Evolutionary conservation across 2,888 invertebrate genomes (phyloP), one percentile per base, ranked within the genome.

Genomic region (Lasioglossum zephyrum): DNA sequence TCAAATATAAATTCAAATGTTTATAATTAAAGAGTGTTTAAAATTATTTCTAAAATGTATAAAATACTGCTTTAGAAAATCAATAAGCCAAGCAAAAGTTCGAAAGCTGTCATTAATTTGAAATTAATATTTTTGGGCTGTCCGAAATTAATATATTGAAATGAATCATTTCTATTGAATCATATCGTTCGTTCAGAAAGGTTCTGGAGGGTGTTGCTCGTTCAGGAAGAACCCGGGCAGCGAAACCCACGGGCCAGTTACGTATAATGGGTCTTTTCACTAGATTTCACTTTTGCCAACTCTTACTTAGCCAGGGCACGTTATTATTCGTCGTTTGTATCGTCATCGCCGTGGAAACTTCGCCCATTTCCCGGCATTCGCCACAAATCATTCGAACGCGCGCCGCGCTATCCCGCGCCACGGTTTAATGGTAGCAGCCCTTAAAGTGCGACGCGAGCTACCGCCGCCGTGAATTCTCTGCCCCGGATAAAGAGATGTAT

Each of bases 401-500:
- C 36, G 53, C 22, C 69, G 77, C 39, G 57, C 39, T 39, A 11
- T n/a, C 69, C 63, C 63, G 31, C 26, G 63, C 41, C 44, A 22
- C 80, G 57, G 69, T 81, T 81, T 81, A 77, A 77, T 70, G 77
- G 57, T 31, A 47, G 53, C 53, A 70, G 26, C 77, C 70, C 53
- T 70, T 81, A 81, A 70, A 81, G 53, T 41, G 36, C 49, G 44
- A 26, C 75, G 49, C 31, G 47, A 88, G 88, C 90, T 88, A 89
- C 86, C 85, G 79, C 84, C 86, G 80, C 63, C 26, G 76, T 75
- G 70, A 73, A 81, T 81, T 81, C 85, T 90, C 91, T 89, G 85
- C 87, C 83, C 84, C 66, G 87, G 87, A 87, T 87, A 87, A 88
- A 88, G 84, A 82, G 84, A 74, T 79, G 80, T 81, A 57, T 72